Evolutionary conservation across 2,888 invertebrate genomes (phyloP), one percentile per base, ranked within the genome.

Genomic region (Sycophila texana): DNA sequence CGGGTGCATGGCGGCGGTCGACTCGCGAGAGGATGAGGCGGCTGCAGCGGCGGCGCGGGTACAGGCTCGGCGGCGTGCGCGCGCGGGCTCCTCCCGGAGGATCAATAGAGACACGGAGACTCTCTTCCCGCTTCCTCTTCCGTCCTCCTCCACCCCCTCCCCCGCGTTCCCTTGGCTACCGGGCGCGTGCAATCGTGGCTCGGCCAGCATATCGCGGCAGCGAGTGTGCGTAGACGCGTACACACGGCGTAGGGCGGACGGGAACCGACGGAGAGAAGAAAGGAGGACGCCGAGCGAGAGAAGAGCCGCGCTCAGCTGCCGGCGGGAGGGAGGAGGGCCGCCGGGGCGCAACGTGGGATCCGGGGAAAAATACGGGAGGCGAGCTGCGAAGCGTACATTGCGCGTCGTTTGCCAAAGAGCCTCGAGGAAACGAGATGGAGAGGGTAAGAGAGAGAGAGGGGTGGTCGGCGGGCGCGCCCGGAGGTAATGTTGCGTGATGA

Each of bases 81-180:
- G 89, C 90, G 89, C 87, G 89, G 89, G 86, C 88, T 89, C 89
- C 84, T 84, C 84, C 57, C 60, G 75, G 89, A 89, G 89, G 90
- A 90, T 90, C 90, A 90, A 90, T 90, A 90, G 89, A 90, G 90
- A 90, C 89, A 90, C 88, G 87, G 89, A 88, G 89, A 90, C 89
- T 80, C 82, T 79, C 80, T 81, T 74, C 73, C 80, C 78, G 39
- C 82, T 76, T 78, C 78, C 68, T 61, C 75, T 12, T 71, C 22
- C 16, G 26, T 55, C 68, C 70, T 7, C 83, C 61, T 80, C 82
- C 82, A 65, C 78, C 77, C 67, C 77, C 73, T 82, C 49, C 39
- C 71, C 71, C 39, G 61, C 63, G 57, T 71, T 65, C 65, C 30
- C 74, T 67, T 67, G 58, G 58, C 75, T 61, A 61, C 70, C 63